Base-by-base conservation (phyloP, 1,140 invertebrate genomes). In the Bombus affinis region DNA sequence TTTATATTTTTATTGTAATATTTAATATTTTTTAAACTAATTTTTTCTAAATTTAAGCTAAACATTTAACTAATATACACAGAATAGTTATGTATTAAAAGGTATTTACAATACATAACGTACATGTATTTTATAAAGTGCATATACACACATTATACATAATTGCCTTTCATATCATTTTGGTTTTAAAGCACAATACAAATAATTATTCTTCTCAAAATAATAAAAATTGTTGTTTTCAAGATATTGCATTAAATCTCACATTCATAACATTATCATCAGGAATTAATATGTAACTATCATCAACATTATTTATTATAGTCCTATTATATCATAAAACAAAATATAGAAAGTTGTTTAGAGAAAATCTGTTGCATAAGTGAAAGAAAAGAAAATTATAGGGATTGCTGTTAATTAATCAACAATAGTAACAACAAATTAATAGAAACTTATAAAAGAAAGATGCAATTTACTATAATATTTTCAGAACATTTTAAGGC, bases 401-500 rank as follows among this genome's bases (percentile, higher is more conserved):
- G 13, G 3, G 44, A 18, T 42, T 66, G 15, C 1, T 39, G 65
- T 76, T 65, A 76, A 65, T 44, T 66, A 66, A 65, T 76, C 9
- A 39, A 68, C 32, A 57, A 37, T 76, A 25, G 25, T 42, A 77
- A 83, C 53, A 73, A 81, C n/a, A 57, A 44, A 66, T 28, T 47
- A 15, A 47, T 68, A 39, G 59, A 83, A 79, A 59, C 12, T 62
- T 59, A 83, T 88, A 86, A 65, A 82, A 79, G 86, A 91, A 90
- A 90, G 89, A 84, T 85, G 86, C 81, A 83, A 68, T 91, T 89
- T 72, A 81, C 90, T 93, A 93, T 85, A 92, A 92, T 62, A 47
- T 39, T 59, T 72, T 39, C 91, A 92, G 89, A 92, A 91, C 70
- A 91, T 81, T 93, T 83, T 89, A 92, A 93, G 93, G 93, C 92